These are phyloP conservation scores for Phortica variegata DNA, from an alignment of 1,140 invertebrate genomes.

Conservation along the genomic window DNA sequence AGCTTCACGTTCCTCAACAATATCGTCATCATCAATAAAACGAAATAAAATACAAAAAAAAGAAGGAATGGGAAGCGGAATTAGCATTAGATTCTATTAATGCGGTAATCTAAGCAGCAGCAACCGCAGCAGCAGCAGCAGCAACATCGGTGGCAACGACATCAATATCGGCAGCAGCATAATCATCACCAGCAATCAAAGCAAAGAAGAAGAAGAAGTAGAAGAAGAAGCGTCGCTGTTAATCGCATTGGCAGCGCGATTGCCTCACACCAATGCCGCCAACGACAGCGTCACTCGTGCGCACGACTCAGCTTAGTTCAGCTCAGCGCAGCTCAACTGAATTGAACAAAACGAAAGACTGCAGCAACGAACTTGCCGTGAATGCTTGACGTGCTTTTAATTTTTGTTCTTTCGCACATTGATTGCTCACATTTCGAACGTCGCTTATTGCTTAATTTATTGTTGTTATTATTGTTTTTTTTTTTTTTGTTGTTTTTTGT, in stretches of 20 bases:
- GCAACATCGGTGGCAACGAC: no score
- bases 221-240: slow-evolving; percentile 39
- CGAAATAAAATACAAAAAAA: slow-evolving; percentile 20
- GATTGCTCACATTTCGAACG: slow-evolving; percentile 8
- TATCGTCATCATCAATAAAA: not conserved
- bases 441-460: slow-evolving; percentile 13
- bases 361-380: slow-evolving; percentile 29
- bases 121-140: no score
- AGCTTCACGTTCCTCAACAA: slow-evolving; percentile 26
- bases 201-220: no score
- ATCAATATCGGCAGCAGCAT: no score
- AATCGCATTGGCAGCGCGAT: slow-evolving; percentile 20
- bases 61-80: slow-evolving; percentile 11
- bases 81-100: slow-evolving; percentile 44
- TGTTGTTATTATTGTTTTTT: slow-evolving; percentile 9
- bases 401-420: slow-evolving; percentile 33
- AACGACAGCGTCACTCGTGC: no score
- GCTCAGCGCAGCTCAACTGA: no score
- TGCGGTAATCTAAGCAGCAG: no score
- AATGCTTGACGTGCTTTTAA: slow-evolving; percentile 48
- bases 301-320: no score
- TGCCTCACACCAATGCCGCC: no score
- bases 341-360: slow-evolving; percentile 22
- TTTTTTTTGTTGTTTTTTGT: not conserved
- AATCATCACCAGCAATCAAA: no score